Base-by-base conservation (phyloP, 2,888 invertebrate genomes). In the Cephus pulcher region DNA sequence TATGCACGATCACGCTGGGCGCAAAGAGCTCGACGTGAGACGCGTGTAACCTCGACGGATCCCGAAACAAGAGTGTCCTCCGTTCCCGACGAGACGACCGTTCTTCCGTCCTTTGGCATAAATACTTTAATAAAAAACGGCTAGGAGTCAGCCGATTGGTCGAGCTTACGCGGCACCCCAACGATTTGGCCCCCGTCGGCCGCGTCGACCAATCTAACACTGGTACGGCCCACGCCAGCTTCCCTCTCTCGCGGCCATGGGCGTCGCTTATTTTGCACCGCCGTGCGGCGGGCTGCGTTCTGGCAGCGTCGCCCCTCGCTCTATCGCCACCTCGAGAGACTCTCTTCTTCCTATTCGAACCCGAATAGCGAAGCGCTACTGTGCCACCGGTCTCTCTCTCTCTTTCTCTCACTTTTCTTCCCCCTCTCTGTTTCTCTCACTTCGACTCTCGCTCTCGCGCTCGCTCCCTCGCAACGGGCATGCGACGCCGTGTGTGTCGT, bases 1-100 rank as follows among this genome's bases (percentile, higher is more conserved):
- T 56, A 56, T 23, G 56, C 9, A 75, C 82, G 75, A 76, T 80
- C 81, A 78, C 80, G 80, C 77, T 73, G 75, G 69, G 37, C 80
- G 85, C 32, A 15, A 34, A 9, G 32, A 71, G 34, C 71, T 71
- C 33, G 33, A 71, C 81, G 82, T 56, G 82, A 85, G 82, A 86
- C 88, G 87, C 89, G 89, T 90, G 88, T 85, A 86, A 85, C 89
- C 86, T 86, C 87, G 84, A 87, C 89, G 88, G 87, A 88, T 87
- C 89, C 88, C 90, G 87, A 88, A 89, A 88, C 90, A 88, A 89
- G 89, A 91, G 89, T 91, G 90, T 88, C 88, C 88, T 89, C 88
- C 79, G 83, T 81, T 56, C 80, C 82, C 83, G 83, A 80, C 84
- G 85, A 83, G 80, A 80, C 86, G 81, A 81, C 78, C 80, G 80